Evolutionary conservation across 2,888 invertebrate species (phyloP).

Genomic region (Hydropsyche betteni): DNA sequence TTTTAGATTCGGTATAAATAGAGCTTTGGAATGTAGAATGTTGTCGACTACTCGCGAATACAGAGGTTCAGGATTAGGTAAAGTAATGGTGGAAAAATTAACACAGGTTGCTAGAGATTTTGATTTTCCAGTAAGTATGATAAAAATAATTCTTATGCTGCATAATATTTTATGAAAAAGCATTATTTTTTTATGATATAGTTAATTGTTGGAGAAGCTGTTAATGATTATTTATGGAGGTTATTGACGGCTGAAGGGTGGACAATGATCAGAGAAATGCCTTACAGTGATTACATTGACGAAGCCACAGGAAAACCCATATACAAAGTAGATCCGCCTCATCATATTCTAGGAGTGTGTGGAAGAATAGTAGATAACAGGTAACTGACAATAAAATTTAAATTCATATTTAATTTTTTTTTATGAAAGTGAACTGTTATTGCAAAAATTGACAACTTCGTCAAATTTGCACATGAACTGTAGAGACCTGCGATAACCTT

Average conservation of each 20-base stretch:
- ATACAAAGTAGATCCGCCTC: conserved; percentile 49
- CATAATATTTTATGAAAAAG: background rate
- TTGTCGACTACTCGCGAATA: conserved; percentile 48
- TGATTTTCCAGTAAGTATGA: conserved; percentile 45
- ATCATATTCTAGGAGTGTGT: conserved; percentile 50
- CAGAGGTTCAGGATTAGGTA: conserved; percentile 48
- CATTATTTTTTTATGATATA: background rate
- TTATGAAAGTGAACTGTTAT: background rate
- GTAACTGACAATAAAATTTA: conserved; percentile 17
- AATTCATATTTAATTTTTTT: no score
- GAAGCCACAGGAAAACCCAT: conserved; percentile 49
- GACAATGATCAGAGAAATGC: conserved; percentile 50
- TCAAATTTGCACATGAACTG: background rate
- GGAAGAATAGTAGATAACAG: conserved; percentile 49
- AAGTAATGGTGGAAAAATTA: conserved; percentile 48
- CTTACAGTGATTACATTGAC: conserved; percentile 49
- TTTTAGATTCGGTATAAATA: conserved; percentile 49
- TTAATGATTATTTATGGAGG: conserved; percentile 49
- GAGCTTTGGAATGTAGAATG: conserved; percentile 50
- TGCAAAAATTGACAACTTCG: background rate
- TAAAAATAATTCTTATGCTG: background rate
- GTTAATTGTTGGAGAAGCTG: conserved; percentile 51
- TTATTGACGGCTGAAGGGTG: conserved; percentile 46
- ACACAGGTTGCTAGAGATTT: conserved; percentile 44
- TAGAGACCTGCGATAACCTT: background rate